Evolutionary conservation across 2,113 vertebrate species (phyloP), one percentile per base, ranked within the genome.

Genomic region (Myotis brandtii): DNA sequence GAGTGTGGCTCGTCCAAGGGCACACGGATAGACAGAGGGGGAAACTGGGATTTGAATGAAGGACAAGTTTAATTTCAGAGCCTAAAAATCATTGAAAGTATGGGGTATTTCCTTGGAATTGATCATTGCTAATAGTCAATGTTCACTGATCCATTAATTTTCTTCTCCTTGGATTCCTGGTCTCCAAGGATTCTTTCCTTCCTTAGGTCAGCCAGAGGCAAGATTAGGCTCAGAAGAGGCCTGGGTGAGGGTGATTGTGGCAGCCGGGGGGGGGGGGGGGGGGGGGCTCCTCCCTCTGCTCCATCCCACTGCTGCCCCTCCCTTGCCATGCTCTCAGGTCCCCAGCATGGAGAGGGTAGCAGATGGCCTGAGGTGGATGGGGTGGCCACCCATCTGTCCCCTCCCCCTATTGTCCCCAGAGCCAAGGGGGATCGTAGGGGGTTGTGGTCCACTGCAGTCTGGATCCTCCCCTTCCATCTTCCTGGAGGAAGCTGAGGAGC

Each of bases 301-400:
- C 50, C 16, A 21, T 70, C 52, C 66, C 54, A 76, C 59, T 81
- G 80, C 67, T 81, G 70, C 82, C 32, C 54, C 66, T 96, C 70
- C 75, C 64, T 77, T 92, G 87, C 66, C 92, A 10, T 43, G 32
- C 21, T 93, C 87, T 69, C 77, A 83, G 93, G 88, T 97, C 96
- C 64, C 77, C 25, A 62, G 91, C 80, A 96, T 89, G 77, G 64
- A 77, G 84, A 52, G 62, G 70, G 94, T 89, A 97, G 96, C 97
- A 98, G 97, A 98, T 98, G 97, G 97, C 96, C 96, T 97, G 94
- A 95, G 93, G 97, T 96, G 94, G 97, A 86, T 67, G 72, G 86
- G 95, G 96, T 93, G 96, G 85, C 79, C 3, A 89, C 92, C 96
- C 97, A 95, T 97, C 96, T 97, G 97, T 97, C 95, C 96, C 96